Percentiles rank a stretch among this genome's conserved stretches.
phyloP scores from a whole-genome alignment of 2,113 vertebrate species.

The Acrocephalus kingi region DNA sequence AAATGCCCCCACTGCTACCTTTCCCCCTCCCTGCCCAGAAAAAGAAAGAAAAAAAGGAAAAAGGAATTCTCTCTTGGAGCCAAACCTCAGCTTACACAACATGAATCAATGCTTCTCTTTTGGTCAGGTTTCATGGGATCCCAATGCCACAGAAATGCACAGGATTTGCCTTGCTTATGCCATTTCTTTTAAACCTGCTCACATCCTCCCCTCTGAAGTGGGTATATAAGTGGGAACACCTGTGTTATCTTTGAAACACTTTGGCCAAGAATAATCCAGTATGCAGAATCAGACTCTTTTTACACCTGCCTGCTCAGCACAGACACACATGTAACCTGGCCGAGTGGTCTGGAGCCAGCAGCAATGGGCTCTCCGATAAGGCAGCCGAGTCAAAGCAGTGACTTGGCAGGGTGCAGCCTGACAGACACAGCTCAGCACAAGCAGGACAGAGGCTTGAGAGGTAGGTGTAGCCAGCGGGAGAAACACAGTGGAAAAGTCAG shows the following conservation, averaged over 20 bases:
- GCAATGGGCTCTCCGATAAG: neutral
- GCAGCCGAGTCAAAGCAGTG: neutral
- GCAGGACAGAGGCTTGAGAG: neutral
- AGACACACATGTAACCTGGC: neutral
- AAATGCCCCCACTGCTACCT: neutral
- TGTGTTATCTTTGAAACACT: neutral
- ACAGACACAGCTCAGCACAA: neutral
- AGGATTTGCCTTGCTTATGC: neutral
- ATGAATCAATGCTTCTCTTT: neutral
- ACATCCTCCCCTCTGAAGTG: neutral
- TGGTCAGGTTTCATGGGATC: neutral
- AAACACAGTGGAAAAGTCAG: neutral
- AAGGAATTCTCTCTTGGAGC: neutral
- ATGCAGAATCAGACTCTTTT: neutral
- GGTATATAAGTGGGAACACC: neutral
- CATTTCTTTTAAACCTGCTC: neutral
- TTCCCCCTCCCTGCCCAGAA: accelerated
- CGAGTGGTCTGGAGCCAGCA: neutral
- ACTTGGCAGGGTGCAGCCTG: neutral
- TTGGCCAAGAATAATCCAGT: constrained; percentile 29
- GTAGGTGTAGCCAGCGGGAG: neutral
- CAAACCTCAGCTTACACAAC: neutral
- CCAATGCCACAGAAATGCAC: neutral
- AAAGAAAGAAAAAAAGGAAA: neutral
- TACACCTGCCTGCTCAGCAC: neutral